Percentiles rank a stretch among this genome's conserved stretches.
Conservation (phyloP, 2,113 vertebrate genomes). For the Antechinus stuartii region DNA sequence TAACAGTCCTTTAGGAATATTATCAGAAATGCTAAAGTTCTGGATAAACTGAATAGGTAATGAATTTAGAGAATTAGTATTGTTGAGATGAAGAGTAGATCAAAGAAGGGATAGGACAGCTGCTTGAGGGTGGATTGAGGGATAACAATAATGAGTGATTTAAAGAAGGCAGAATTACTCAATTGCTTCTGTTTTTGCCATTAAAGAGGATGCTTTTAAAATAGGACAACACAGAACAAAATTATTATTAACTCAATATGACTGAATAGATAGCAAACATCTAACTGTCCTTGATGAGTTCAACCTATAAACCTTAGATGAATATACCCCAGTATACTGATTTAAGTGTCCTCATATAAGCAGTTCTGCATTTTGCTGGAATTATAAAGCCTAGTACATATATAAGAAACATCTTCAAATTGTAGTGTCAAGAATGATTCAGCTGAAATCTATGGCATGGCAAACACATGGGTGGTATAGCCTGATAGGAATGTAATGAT, state of each 20-base stretch:
- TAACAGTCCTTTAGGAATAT: background rate
- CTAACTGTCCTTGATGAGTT: too few species aligned
- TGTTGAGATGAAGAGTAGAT: background rate
- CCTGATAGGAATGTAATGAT: background rate
- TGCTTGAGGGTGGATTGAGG: background rate
- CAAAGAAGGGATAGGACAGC: background rate
- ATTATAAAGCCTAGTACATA: background rate
- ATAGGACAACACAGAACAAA: background rate
- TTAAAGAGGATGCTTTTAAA: background rate
- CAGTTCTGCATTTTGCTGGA: conserved; percentile 13
- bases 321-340: too few species aligned
- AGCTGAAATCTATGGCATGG: background rate
- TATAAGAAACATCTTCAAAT: background rate
- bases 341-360: conserved; percentile 5
- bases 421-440: conserved; percentile 10
- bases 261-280: background rate
- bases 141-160: background rate
- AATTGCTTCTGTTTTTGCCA: background rate
- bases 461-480: background rate
- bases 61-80: background rate
- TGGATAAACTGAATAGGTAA: background rate
- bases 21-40: background rate
- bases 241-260: background rate
- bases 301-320: too few species aligned
- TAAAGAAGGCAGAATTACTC: background rate